A percentile compares a stretch with the other conserved stretches of the same genome.
phyloP scores from a whole-genome alignment of 2,888 invertebrate genomes.

The Latrodectus hesperus region DNA sequence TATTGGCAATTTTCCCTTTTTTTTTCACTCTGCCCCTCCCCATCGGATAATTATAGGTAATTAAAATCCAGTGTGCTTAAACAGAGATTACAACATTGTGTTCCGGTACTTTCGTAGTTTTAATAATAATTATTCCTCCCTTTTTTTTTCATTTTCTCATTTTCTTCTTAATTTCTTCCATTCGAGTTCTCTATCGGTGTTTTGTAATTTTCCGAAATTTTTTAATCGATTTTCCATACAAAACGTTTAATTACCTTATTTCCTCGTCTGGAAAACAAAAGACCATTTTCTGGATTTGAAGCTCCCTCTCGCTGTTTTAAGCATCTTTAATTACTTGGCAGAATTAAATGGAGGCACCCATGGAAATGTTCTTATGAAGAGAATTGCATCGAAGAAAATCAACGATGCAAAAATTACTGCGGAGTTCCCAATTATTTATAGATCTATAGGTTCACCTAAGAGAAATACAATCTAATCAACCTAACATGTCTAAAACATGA shows the following conservation, averaged over 20 bases:
- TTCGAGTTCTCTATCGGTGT: conserved; percentile 22
- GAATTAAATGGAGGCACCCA: not conserved
- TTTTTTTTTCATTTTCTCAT: conserved; percentile 8
- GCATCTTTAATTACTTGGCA: conserved; percentile 2
- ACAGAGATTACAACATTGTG: conserved; percentile 64
- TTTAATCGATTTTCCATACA: conserved; percentile 67
- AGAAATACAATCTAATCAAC: too few species aligned
- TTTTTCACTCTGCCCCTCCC: conserved; percentile 1
- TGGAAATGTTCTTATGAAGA: not conserved
- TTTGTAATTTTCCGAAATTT: conserved; percentile 49
- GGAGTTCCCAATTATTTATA: too few species aligned
- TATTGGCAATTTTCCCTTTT: conserved; percentile 62
- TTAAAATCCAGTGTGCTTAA: conserved; percentile 68
- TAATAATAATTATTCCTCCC: conserved; percentile 62
- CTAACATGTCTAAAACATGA: too few species aligned
- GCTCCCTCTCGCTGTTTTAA: not conserved
- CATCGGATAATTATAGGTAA: conserved; percentile 66
- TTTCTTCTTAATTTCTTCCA: conserved; percentile 20
- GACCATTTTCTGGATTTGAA: not conserved
- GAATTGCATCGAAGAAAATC: too few species aligned
- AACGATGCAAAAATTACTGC: too few species aligned
- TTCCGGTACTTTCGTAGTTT: conserved; percentile 40
- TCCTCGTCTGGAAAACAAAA: conserved; percentile 25
- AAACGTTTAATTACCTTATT: conserved; percentile 62
- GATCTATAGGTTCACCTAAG: too few species aligned